These are phyloP conservation scores for Chaetophractus vellerosus DNA, from an alignment of 2,797 vertebrate species.

Conservation along the genomic window DNA sequence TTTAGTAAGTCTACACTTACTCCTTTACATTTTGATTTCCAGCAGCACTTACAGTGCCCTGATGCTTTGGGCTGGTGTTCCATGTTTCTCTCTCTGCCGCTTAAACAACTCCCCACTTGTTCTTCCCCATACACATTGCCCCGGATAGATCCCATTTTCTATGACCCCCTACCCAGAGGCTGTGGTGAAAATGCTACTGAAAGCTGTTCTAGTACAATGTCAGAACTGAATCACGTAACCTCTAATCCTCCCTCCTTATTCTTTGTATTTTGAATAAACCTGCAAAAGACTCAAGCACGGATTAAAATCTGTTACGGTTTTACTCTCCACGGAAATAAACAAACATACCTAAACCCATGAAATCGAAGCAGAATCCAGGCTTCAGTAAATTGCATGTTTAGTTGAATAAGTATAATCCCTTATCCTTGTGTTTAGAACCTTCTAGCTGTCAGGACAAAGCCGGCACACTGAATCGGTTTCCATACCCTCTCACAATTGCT, in stretches of 20 bases:
- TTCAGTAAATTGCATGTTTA: conserved; percentile 45
- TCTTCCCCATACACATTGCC: conserved; percentile 24
- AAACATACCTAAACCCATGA: conserved; percentile 70
- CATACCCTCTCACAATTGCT: conserved; percentile 3
- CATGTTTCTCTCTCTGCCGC: background rate
- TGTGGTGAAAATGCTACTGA: background rate
- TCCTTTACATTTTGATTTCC: background rate
- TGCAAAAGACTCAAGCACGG: conserved; percentile 43
- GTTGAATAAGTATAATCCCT: conserved; percentile 58
- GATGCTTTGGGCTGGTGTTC: background rate
- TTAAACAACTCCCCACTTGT: conserved; percentile 16
- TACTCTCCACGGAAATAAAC: conserved; percentile 71
- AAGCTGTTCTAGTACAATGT: conserved; percentile 27
- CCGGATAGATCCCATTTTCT: conserved; percentile 1
- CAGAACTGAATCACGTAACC: conserved; percentile 26
- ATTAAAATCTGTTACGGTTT: conserved; percentile 67
- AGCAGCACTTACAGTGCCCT: background rate
- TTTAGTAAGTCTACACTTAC: background rate
- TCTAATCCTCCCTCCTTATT: conserved; percentile 50
- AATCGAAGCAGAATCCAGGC: conserved; percentile 63
- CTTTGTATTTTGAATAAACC: conserved; percentile 66
- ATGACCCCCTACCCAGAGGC: background rate
- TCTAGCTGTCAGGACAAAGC: conserved; percentile 5
- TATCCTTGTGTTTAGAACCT: conserved; percentile 51
- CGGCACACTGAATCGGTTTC: background rate